phyloP scores from a whole-genome alignment of 2,888 invertebrate species.

The Osedax fenrisi region DNA sequence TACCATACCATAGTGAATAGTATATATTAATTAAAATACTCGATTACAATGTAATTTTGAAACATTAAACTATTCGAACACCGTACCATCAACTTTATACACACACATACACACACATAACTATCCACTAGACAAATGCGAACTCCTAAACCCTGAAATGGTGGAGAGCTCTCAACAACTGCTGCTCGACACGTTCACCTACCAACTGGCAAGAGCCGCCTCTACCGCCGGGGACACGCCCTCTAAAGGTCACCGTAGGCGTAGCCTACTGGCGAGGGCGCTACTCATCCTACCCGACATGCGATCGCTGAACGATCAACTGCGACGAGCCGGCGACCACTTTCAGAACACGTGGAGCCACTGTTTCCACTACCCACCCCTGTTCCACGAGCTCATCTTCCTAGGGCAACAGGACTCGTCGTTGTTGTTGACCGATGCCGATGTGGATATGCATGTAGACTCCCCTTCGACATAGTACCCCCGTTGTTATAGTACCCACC shows the following conservation, averaged over 20 bases:
- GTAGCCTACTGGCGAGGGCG: background rate
- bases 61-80: too few species aligned
- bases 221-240: background rate
- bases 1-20: too few species aligned
- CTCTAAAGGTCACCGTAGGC: background rate
- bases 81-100: too few species aligned
- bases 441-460: too few species aligned
- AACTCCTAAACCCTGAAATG: constrained; percentile 4
- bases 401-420: background rate
- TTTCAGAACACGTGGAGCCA: background rate
- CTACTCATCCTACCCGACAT: background rate
- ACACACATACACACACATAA: background rate
- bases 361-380: background rate
- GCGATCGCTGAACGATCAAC: background rate
- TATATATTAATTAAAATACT: too few species aligned
- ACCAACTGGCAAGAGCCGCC: background rate
- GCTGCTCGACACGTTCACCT: constrained; percentile 15
- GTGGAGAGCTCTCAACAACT: constrained; percentile 8
- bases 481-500: too few species aligned
- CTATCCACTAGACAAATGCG: constrained; percentile 8
- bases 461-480: too few species aligned
- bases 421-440: too few species aligned
- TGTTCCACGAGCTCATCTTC: background rate
- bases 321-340: background rate
- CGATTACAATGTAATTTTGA: too few species aligned